phyloP scores from a whole-genome alignment of 2,113 vertebrate species.

The Hydrolagus affinis region DNA sequence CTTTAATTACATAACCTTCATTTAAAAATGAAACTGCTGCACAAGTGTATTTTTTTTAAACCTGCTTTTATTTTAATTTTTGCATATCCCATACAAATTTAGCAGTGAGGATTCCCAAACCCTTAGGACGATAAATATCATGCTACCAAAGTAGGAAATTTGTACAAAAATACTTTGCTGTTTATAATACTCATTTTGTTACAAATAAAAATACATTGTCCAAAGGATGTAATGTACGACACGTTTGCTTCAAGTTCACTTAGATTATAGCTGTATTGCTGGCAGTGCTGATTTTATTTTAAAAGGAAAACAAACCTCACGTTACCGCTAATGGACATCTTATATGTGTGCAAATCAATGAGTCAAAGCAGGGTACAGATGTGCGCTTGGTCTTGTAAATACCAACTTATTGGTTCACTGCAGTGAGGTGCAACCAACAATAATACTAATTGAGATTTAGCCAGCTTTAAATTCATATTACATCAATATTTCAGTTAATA shows the following conservation, averaged over 20 bases:
- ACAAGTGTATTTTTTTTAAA: background rate
- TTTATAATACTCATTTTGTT: slow-evolving; percentile 91
- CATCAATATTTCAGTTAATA: slow-evolving; percentile 28
- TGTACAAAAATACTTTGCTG: slow-evolving; percentile 99
- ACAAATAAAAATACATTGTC: slow-evolving; percentile 98
- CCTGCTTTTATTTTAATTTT: slow-evolving; percentile 46
- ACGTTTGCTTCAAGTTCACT: slow-evolving; percentile 49
- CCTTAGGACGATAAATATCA: slow-evolving; percentile 95
- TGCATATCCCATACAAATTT: slow-evolving; percentile 84
- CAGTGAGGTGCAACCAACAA: slow-evolving; percentile 25
- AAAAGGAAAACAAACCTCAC: background rate
- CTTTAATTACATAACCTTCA: background rate
- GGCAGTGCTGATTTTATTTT: slow-evolving; percentile 21
- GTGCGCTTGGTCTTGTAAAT: background rate
- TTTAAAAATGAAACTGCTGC: background rate
- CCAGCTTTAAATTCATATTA: slow-evolving; percentile 25
- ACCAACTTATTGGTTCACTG: background rate
- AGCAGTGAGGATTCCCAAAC: slow-evolving; percentile 81
- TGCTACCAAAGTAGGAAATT: slow-evolving; percentile 99
- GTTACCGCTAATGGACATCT: background rate
- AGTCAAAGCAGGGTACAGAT: slow-evolving; percentile 5
- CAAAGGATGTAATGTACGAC: slow-evolving; percentile 69
- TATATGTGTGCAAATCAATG: background rate
- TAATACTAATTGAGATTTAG: slow-evolving; percentile 27
- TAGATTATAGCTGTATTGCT: slow-evolving; percentile 18